These are phyloP conservation scores for Drosophila macrothrix DNA, from an alignment of 2,888 invertebrate species.

Conservation along the genomic window DNA sequence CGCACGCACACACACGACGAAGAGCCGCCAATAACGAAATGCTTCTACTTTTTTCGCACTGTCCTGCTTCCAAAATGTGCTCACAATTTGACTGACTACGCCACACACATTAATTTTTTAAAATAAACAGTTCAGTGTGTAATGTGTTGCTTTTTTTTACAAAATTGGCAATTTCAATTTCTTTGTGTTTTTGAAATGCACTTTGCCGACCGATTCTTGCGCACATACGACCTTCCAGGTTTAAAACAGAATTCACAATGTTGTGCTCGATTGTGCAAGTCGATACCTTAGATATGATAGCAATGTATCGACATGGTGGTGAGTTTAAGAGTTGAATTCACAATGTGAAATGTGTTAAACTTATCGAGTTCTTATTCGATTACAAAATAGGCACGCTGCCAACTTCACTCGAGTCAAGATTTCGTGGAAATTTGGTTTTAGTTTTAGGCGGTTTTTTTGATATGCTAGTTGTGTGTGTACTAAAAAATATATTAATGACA, in stretches of 20 bases:
- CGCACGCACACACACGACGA: conserved; percentile 52
- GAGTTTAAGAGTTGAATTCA: conserved; percentile 26
- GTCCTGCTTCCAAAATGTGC: conserved; percentile 54
- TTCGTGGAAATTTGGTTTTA: background rate
- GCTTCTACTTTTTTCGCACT: conserved; percentile 52
- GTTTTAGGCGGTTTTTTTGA: conserved; percentile 1
- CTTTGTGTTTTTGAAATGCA: conserved; percentile 52
- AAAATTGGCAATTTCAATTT: conserved; percentile 45
- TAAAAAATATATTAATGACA: background rate
- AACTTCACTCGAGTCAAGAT: conserved; percentile 13
- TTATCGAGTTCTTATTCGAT: conserved; percentile 24
- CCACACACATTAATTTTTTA: conserved; percentile 44
- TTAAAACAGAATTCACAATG: conserved; percentile 66
- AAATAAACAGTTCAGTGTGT: conserved; percentile 50
- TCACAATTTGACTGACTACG: conserved; percentile 40
- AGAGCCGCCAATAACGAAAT: conserved; percentile 67
- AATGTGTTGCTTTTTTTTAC: conserved; percentile 38
- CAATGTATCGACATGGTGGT: conserved; percentile 32
- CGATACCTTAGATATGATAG: conserved; percentile 38
- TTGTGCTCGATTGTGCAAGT: conserved; percentile 29
- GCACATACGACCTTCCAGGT: conserved; percentile 65
- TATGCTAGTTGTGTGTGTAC: background rate
- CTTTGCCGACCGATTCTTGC: conserved; percentile 63
- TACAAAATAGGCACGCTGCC: background rate
- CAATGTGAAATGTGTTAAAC: background rate